Conservation (phyloP, 37 sponge, comb jelly and placozoan species). For the Cliona cf. orientalis region DNA sequence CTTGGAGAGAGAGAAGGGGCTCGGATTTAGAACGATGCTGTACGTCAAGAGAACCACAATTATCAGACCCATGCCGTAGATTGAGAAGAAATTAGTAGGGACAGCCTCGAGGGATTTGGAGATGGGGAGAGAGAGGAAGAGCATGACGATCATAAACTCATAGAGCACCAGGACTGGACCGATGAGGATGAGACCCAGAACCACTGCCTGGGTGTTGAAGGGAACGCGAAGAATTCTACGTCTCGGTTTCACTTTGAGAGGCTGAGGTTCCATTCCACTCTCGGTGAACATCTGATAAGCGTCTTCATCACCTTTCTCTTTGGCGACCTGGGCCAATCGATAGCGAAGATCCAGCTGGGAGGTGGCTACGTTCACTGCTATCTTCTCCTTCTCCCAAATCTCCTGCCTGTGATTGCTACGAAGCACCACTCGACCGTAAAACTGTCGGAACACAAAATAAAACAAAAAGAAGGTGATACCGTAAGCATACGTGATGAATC, state of each 20-base stretch:
- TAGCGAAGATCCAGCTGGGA: too few species aligned
- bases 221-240: not conserved
- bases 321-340: too few species aligned
- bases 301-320: too few species aligned
- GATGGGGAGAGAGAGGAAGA: conserved; percentile 20
- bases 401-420: not conserved
- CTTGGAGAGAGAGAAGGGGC: conserved; percentile 10
- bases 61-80: conserved; percentile 34
- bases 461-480: conserved; percentile 1
- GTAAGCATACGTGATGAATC: conserved; percentile 3
- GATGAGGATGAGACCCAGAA: conserved; percentile 3
- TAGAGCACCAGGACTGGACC: conserved; percentile 17
- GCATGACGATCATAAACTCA: conserved; percentile 16
- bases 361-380: not conserved
- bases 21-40: conserved; percentile 30
- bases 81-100: conserved; percentile 13
- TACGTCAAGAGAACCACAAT: conserved; percentile 32
- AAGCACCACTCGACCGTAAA: conserved; percentile 9
- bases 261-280: too few species aligned
- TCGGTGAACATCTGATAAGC: too few species aligned
- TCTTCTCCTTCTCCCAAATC: not conserved
- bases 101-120: conserved; percentile 30
- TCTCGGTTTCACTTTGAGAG: too few species aligned
- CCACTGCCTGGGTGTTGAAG: conserved; percentile 17
- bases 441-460: conserved; percentile 26